A percentile compares a stretch with the other conserved stretches of the same genome.
Conservation (phyloP, 2,888 invertebrate species). For the Caenorhabditis afra region DNA sequence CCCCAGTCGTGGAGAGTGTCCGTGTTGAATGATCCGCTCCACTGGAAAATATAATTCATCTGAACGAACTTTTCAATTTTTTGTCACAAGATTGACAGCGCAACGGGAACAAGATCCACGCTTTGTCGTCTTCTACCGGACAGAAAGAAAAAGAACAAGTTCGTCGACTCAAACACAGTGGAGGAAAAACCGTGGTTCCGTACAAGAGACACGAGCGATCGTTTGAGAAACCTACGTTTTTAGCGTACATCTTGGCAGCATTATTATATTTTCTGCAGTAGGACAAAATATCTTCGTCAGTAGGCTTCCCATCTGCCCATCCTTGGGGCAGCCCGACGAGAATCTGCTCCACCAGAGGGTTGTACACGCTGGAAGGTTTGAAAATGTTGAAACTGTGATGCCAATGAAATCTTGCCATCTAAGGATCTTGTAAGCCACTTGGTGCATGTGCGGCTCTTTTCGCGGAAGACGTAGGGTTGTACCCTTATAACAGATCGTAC, state of each 20-base stretch:
- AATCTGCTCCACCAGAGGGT: conserved; percentile 13
- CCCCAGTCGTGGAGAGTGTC: conserved; percentile 54
- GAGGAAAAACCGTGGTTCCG: too few relatives aligned
- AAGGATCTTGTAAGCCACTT: conserved; percentile 19
- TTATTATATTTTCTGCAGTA: conserved; percentile 95
- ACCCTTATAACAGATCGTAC: conserved; percentile 33
- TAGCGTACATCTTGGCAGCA: conserved; percentile 92
- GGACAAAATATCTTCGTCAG: conserved; percentile 90
- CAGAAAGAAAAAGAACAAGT: too few relatives aligned
- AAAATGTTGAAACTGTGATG: background rate
- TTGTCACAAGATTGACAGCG: background rate
- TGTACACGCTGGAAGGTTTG: conserved; percentile 32
- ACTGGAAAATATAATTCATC: conserved; percentile 84
- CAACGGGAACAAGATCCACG: too few relatives aligned
- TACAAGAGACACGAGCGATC: background rate
- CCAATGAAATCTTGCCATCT: conserved; percentile 42
- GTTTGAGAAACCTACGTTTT: conserved; percentile 85
- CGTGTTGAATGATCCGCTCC: conserved; percentile 89
- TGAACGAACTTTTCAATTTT: conserved; percentile 13
- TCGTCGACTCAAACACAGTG: too few relatives aligned
- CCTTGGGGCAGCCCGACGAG: conserved; percentile 19
- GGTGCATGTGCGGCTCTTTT: conserved; percentile 8
- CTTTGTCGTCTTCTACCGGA: too few relatives aligned
- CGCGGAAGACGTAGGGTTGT: conserved; percentile 20
- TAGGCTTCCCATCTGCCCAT: conserved; percentile 3